Evolutionary conservation across 2,113 vertebrate species (phyloP).

Genomic region (Nothoprocta perdicaria): DNA sequence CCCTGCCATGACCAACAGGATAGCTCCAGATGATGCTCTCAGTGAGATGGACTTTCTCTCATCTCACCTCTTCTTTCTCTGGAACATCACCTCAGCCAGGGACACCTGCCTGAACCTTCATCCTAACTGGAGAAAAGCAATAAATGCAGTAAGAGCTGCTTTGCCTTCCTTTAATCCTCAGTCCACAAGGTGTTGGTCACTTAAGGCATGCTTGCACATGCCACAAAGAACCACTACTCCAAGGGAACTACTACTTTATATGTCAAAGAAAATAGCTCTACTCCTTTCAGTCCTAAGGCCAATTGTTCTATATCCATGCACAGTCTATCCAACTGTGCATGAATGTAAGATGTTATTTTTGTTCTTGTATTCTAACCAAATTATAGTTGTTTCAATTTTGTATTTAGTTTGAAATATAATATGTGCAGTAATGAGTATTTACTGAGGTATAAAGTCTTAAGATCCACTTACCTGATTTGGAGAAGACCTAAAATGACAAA

Average conservation of each 20-base stretch:
- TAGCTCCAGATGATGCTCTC: background rate
- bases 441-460: background rate
- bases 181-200: rapidly evolving
- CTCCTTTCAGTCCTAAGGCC: background rate
- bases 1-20: background rate
- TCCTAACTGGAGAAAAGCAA: background rate
- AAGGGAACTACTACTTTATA: background rate
- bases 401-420: background rate
- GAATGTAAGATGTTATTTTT: background rate
- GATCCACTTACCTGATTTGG: background rate
- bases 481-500: background rate
- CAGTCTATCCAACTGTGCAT: background rate
- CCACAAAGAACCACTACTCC: background rate
- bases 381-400: background rate
- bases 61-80: background rate
- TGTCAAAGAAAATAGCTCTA: background rate
- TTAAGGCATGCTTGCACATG: too few relatives aligned
- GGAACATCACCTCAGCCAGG: too few relatives aligned
- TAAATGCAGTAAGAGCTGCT: background rate
- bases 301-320: too few relatives aligned
- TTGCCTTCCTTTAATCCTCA: background rate
- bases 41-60: background rate
- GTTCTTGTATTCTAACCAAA: background rate
- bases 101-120: background rate
- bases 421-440: background rate